These are phyloP conservation scores for Crocidura indochinensis DNA, from an alignment of 2,797 vertebrate species.

Conservation along the genomic window DNA sequence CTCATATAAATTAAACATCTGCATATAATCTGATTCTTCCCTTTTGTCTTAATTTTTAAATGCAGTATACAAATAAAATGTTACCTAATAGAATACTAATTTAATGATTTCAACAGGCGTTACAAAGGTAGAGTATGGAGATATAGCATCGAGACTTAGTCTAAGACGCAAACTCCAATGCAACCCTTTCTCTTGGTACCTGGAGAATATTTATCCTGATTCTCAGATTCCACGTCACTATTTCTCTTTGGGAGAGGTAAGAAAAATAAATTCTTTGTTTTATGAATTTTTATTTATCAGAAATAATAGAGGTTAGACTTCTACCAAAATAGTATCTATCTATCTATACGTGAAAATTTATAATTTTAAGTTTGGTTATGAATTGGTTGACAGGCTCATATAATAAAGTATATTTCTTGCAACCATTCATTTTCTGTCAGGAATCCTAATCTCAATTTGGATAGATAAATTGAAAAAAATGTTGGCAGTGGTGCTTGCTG, in stretches of 20 bases:
- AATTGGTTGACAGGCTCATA: conserved; percentile 21
- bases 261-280: conserved; percentile 60
- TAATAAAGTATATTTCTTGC: conserved; percentile 6
- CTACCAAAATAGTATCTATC: not conserved
- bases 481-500: not conserved
- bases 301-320: conserved; percentile 59
- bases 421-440: conserved; percentile 34
- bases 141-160: conserved; percentile 94
- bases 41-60: conserved; percentile 61
- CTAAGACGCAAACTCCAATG: conserved; percentile 98
- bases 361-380: conserved; percentile 11
- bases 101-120: conserved; percentile 92
- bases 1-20: not conserved
- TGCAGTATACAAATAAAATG: not conserved
- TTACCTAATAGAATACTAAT: conserved; percentile 10
- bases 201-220: conserved; percentile 99
- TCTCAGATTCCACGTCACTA: conserved; percentile 99
- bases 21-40: conserved; percentile 4
- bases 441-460: conserved; percentile 59
- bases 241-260: conserved; percentile 98
- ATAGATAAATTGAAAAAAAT: not conserved
- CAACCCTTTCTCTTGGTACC: conserved; percentile 99
- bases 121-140: conserved; percentile 99
- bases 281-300: conserved; percentile 47
- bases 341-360: conserved; percentile 42